Percentiles rank a stretch among this genome's conserved stretches.
These are phyloP conservation scores for Pelobates fuscus DNA, from an alignment of 2,113 vertebrate genomes.

Conservation along the genomic window DNA sequence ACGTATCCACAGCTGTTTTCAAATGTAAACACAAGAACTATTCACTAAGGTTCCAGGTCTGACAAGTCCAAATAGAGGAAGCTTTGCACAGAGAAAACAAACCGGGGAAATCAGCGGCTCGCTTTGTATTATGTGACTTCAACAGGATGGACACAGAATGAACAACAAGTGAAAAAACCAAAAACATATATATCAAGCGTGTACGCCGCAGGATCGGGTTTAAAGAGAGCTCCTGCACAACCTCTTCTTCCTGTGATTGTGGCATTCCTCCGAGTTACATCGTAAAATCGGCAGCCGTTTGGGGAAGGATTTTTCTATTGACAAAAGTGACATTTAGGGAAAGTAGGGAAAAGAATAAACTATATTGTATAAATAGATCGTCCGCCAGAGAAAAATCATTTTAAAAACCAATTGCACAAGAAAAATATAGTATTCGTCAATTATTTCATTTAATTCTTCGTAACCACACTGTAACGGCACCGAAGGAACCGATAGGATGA, in stretches of 20 bases:
- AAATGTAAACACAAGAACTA: conserved; percentile 62
- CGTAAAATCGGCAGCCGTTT: too few relatives aligned
- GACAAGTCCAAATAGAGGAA: conserved; percentile 71
- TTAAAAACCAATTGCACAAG: too few relatives aligned
- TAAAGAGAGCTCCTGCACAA: background rate
- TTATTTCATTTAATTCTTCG: too few relatives aligned
- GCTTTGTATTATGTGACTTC: conserved; percentile 48
- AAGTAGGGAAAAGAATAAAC: background rate
- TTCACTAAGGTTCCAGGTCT: conserved; percentile 52
- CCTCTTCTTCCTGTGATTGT: background rate
- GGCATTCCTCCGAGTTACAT: too few relatives aligned
- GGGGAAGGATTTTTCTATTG: too few relatives aligned
- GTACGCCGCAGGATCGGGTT: background rate
- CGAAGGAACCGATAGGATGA: too few relatives aligned
- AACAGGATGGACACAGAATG: conserved; percentile 50
- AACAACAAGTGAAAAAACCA: conserved; percentile 44
- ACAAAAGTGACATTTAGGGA: background rate
- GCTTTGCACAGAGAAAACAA: conserved; percentile 59
- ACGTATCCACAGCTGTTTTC: conserved; percentile 65
- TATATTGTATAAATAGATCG: too few relatives aligned
- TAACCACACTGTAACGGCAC: too few relatives aligned
- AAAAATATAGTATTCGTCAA: too few relatives aligned
- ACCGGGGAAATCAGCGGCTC: conserved; percentile 56
- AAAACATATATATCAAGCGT: background rate
- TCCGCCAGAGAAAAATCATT: too few relatives aligned